These are phyloP conservation scores for Emydoidea blandingii DNA, from an alignment of 2,797 vertebrate species.

Conservation along the genomic window DNA sequence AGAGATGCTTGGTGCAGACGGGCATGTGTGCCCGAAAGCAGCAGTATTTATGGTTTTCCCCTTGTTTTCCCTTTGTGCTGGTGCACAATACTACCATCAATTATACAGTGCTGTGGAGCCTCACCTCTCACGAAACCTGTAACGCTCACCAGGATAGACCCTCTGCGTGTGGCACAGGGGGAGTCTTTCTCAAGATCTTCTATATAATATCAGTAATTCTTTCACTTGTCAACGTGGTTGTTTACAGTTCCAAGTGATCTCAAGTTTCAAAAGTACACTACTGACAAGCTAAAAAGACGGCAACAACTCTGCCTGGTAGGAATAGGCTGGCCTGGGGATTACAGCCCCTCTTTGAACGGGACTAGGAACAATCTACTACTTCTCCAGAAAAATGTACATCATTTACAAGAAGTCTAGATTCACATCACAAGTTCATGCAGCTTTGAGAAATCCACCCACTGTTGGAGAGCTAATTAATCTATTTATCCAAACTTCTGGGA, in stretches of 20 bases:
- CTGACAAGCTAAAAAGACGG: constrained; percentile 23
- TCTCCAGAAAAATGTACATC: constrained; percentile 12
- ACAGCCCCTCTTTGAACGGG: constrained; percentile 2
- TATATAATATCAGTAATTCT: neutral
- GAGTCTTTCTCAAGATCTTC: neutral
- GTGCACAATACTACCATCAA: neutral
- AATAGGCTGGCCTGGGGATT: neutral
- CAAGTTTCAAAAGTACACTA: constrained; percentile 26
- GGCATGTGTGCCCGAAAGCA: neutral
- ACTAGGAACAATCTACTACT: constrained; percentile 13
- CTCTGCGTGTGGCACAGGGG: neutral
- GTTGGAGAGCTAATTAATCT: constrained; percentile 49
- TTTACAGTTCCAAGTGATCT: constrained; percentile 6
- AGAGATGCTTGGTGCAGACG: neutral
- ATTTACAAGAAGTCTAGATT: neutral
- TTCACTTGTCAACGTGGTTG: neutral
- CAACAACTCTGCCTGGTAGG: neutral
- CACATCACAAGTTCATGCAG: constrained; percentile 22
- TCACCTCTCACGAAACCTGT: neutral
- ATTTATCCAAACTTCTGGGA: constrained; percentile 68
- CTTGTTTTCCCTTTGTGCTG: neutral
- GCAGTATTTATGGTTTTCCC: neutral
- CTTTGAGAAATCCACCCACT: constrained; percentile 8
- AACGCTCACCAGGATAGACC: neutral
- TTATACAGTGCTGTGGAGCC: neutral